Percentiles rank a stretch among this genome's conserved stretches.
phyloP scores from a whole-genome alignment of 2,113 vertebrate species.

The Eudorcas thomsonii region DNA sequence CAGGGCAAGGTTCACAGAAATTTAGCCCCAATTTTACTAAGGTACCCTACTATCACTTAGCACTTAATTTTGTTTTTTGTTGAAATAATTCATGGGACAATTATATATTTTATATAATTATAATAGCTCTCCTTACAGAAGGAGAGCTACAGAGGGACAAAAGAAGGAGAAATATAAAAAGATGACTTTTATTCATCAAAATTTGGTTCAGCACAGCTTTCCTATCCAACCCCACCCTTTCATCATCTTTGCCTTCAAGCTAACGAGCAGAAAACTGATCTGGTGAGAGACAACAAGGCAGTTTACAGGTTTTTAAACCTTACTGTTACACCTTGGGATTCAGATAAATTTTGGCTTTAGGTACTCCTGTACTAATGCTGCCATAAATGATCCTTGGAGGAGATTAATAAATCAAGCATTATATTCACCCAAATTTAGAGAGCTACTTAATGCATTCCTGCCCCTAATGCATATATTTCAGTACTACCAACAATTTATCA shows the following conservation, averaged over 20 bases:
- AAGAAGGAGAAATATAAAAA: background rate
- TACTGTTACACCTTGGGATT: background rate
- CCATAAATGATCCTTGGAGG: background rate
- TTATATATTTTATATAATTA: conserved; percentile 59
- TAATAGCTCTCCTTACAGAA: background rate
- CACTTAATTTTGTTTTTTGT: conserved; percentile 52
- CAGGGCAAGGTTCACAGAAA: conserved; percentile 50
- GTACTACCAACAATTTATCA: background rate
- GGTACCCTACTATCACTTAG: background rate
- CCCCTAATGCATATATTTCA: background rate
- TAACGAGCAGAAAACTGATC: background rate
- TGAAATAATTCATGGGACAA: conserved; percentile 11
- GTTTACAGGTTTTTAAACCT: background rate
- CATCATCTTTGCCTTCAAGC: background rate
- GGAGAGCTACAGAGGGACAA: background rate
- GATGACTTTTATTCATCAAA: background rate
- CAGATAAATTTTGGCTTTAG: background rate
- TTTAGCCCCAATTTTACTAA: conserved; percentile 61
- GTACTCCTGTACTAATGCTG: background rate
- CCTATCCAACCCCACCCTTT: background rate
- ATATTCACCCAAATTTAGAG: background rate
- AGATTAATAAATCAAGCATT: background rate
- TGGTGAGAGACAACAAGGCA: background rate
- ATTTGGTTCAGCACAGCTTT: background rate
- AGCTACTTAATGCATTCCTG: background rate